Conservation (phyloP, 2,113 vertebrate species). For the Mustelus asterias region DNA sequence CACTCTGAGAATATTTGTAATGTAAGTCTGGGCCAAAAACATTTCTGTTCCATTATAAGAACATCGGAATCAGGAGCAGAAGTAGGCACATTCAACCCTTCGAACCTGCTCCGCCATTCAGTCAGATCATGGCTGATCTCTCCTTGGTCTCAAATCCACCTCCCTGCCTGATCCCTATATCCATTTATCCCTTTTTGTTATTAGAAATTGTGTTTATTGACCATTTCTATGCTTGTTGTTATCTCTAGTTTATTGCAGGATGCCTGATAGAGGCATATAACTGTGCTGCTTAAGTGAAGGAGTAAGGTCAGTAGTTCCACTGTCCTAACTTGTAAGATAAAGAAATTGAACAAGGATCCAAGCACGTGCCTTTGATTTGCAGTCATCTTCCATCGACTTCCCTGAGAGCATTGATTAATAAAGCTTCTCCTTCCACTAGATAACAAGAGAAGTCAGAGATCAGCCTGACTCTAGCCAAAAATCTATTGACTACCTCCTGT, state of each 20-base stretch:
- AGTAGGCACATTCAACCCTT: too few relatives aligned
- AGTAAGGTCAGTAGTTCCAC: not conserved
- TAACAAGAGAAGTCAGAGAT: not conserved
- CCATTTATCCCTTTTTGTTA: too few relatives aligned
- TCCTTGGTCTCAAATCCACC: too few relatives aligned
- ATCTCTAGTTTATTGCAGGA: not conserved
- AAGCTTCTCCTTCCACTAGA: constrained; percentile 16
- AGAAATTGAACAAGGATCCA: not conserved
- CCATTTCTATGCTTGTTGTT: not conserved
- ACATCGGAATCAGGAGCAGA: too few relatives aligned
- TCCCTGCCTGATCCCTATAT: too few relatives aligned
- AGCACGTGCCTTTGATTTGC: not conserved
- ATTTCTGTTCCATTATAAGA: not conserved
- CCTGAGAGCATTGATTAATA: constrained; percentile 1
- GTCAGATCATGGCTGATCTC: too few relatives aligned
- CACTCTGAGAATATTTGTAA: not conserved
- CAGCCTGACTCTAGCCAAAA: constrained; percentile 28
- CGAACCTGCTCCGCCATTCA: too few relatives aligned
- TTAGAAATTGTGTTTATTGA: not conserved
- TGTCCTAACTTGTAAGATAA: not conserved
- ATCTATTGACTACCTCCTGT: constrained; percentile 22
- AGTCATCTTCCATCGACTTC: not conserved
- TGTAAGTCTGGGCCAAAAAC: not conserved
- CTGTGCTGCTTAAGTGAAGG: not conserved
- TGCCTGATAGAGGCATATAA: not conserved